phyloP scores from a whole-genome alignment of 2,113 vertebrate genomes.

The Tylochromis polylepis region DNA sequence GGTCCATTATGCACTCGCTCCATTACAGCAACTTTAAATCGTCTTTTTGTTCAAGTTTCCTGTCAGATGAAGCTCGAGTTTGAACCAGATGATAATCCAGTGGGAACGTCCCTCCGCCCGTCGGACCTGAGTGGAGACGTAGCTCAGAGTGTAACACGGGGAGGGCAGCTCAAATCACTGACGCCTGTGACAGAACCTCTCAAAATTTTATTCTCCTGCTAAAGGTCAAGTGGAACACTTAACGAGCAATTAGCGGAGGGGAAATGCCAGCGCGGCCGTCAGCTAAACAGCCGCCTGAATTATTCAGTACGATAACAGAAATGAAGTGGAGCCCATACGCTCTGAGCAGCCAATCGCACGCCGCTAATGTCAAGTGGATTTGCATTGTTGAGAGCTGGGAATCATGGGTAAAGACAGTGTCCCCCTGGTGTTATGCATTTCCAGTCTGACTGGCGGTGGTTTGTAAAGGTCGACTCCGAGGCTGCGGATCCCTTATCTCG shows the following conservation, averaged over 20 bases:
- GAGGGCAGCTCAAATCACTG: neutral
- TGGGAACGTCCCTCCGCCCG: neutral
- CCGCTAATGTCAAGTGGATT: constrained; percentile 33
- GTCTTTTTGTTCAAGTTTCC: fast-evolving
- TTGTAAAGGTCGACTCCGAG: neutral
- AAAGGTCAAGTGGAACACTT: constrained; percentile 44
- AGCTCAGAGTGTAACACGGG: neutral
- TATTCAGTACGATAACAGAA: constrained; percentile 35
- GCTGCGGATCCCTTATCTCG: neutral
- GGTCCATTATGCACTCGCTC: neutral
- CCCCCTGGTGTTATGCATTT: neutral
- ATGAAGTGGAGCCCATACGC: neutral
- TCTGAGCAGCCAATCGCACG: constrained; percentile 19
- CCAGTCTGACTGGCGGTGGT: neutral
- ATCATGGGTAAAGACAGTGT: constrained; percentile 22
- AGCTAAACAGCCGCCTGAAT: constrained; percentile 33
- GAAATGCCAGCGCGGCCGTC: constrained; percentile 35
- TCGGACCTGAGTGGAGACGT: neutral
- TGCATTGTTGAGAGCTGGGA: neutral
- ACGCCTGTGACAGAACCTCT: neutral
- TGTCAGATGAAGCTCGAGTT: neutral
- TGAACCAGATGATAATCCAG: neutral
- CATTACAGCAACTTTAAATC: neutral
- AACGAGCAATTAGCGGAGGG: constrained; percentile 48
- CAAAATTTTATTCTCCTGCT: neutral